Percentiles rank a stretch among this genome's conserved stretches.
These are phyloP conservation scores for Eudyptes chrysolophus DNA, from an alignment of 2,113 vertebrate species.

Conservation along the genomic window DNA sequence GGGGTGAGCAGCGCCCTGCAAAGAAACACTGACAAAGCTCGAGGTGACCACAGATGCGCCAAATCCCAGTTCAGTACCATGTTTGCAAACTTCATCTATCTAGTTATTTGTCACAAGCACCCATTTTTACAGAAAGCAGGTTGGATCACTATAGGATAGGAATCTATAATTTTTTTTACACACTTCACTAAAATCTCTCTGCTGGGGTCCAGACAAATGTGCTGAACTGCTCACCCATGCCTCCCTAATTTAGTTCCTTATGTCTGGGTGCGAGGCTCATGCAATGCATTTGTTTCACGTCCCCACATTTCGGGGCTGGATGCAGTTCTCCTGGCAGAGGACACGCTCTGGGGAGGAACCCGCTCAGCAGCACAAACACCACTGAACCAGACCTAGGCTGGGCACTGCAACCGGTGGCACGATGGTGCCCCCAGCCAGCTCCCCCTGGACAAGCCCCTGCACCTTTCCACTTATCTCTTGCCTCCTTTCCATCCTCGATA, in stretches of 20 bases:
- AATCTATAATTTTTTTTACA: not conserved
- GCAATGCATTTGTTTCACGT: not conserved
- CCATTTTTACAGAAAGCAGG: not conserved
- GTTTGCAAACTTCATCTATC: not conserved
- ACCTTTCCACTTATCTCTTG: not conserved
- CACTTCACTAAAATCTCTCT: not conserved
- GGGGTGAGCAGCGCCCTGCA: not conserved
- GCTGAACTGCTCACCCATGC: accelerated
- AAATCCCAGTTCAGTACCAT: not conserved
- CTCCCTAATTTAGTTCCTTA: not conserved
- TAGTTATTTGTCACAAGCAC: not conserved
- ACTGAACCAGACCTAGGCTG: not conserved
- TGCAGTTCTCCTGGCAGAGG: accelerated
- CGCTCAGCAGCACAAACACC: not conserved
- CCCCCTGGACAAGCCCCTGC: not conserved
- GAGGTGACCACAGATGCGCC: not conserved
- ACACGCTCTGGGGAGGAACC: accelerated
- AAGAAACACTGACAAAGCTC: not conserved
- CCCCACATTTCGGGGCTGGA: not conserved
- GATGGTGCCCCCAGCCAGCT: not conserved
- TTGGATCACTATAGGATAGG: not conserved
- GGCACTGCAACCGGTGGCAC: not conserved
- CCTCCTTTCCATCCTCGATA: not conserved
- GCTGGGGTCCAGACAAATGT: not conserved
- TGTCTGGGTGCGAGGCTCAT: no score